Evolutionary conservation across 1,140 invertebrate genomes (phyloP).

Genomic region (Aphis craccivora): DNA sequence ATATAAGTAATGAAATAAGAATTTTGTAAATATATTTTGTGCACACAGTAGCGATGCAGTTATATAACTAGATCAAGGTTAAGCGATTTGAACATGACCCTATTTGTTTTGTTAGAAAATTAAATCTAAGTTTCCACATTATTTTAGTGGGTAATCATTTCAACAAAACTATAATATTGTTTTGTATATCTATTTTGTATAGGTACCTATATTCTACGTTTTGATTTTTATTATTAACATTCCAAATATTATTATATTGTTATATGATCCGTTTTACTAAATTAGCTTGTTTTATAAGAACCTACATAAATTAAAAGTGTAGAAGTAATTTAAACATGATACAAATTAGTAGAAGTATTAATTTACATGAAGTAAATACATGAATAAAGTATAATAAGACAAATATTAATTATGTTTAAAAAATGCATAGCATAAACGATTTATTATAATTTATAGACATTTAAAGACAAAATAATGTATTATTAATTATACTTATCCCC

Average conservation of each 20-base stretch:
- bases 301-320: not conserved
- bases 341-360: not conserved
- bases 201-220: not conserved
- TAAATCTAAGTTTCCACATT: not conserved
- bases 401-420: not conserved
- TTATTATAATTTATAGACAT: not conserved
- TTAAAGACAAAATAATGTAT: not conserved
- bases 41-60: not conserved
- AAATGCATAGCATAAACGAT: not conserved
- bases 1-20: not conserved
- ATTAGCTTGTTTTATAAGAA: not conserved
- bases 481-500: not conserved
- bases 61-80: not conserved
- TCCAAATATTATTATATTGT: not conserved
- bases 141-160: not conserved
- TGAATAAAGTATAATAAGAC: not conserved
- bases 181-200: no score
- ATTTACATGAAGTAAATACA: not conserved
- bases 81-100: not conserved
- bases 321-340: not conserved
- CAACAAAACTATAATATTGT: not conserved
- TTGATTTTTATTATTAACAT: not conserved
- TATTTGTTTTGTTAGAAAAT: not conserved
- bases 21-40: not conserved
- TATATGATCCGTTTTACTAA: not conserved